Evolutionary conservation across 1,140 invertebrate genomes (phyloP), one percentile per base, ranked within the genome.

Genomic region (Euwallacea fornicatus): DNA sequence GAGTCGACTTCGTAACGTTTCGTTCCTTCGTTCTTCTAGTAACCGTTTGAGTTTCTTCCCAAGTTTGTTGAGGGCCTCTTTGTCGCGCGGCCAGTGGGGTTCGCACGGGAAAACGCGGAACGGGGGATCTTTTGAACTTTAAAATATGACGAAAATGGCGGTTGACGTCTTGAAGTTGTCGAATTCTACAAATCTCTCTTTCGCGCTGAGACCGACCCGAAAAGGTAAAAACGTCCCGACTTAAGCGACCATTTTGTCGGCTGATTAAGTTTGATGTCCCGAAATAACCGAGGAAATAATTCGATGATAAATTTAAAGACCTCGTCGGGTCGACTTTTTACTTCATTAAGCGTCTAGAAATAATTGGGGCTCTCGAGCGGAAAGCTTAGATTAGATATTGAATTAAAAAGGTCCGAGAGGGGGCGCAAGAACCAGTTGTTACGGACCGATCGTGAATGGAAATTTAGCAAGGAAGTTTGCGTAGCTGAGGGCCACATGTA

Each of bases 331-430:
- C 59, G 59, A 61, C 59, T 61, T 61, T 61, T 61, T 61, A 43
- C 59, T 61, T 61, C 59, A 61, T 61, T 61, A 61, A 61, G 21
- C 21, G 59, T 21, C 59, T 11, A 43, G 21, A 61, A 41, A 61
- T 61, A 61, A 61, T 61, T 61, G 59, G 59, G 9, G 33, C 59
- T 11, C 11, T 43, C 59, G 42, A 61, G 59, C 59, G 59, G 42
- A 61, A 61, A 42, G 42, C 10, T n/a, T 61, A 61, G 59, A 61
- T 61, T 61, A 61, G 59, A 42, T 61, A n/a, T n/a, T 56, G 16
- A 43, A 58, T 58, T 58, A 58, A 61, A 61, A 61, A 58, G 55
- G 55, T 16, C 13, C 1, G 55, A 15, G 55, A 58, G 55, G 55
- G 21, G 10, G 21, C 21, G 46, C 9, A 50, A 50, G 7, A 50